phyloP scores from a whole-genome alignment of 1,140 invertebrate species.

The Drosophila kanapiae region DNA sequence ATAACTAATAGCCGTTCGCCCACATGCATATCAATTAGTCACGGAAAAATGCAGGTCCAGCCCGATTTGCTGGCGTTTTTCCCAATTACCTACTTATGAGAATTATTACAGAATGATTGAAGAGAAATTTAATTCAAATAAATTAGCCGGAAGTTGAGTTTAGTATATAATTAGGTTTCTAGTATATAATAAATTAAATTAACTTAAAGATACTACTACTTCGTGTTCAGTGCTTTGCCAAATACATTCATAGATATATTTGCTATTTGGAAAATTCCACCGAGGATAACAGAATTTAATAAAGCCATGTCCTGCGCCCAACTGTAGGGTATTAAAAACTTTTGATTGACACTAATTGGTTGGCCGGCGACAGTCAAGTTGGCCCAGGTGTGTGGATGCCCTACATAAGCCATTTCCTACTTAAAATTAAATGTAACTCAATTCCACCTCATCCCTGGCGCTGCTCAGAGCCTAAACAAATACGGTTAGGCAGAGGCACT shows the following conservation, averaged over 20 bases:
- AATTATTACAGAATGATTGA: too few species aligned
- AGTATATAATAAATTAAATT: too few species aligned
- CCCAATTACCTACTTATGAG: not conserved
- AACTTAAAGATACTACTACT: too few species aligned
- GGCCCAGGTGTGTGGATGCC: slow-evolving; percentile 22
- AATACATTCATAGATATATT: too few species aligned
- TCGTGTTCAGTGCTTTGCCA: too few species aligned
- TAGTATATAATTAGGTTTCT: too few species aligned
- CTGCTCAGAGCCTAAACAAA: slow-evolving; percentile 26
- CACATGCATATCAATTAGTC: slow-evolving; percentile 34
- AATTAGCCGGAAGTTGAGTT: too few species aligned
- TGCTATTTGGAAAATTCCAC: not conserved
- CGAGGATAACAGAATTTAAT: not conserved
- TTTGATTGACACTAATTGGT: slow-evolving; percentile 63
- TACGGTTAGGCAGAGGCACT: not conserved
- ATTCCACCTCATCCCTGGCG: not conserved
- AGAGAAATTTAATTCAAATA: too few species aligned
- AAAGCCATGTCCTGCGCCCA: not conserved
- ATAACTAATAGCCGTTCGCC: slow-evolving; percentile 13
- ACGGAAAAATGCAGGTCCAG: not conserved
- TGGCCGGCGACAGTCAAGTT: slow-evolving; percentile 13
- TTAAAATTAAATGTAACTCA: slow-evolving; percentile 31
- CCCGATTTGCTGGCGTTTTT: not conserved
- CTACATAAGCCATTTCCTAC: slow-evolving; percentile 29
- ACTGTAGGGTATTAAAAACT: slow-evolving; percentile 27